Conservation (phyloP, 2,797 vertebrate species). For the Tragopan temminckii region DNA sequence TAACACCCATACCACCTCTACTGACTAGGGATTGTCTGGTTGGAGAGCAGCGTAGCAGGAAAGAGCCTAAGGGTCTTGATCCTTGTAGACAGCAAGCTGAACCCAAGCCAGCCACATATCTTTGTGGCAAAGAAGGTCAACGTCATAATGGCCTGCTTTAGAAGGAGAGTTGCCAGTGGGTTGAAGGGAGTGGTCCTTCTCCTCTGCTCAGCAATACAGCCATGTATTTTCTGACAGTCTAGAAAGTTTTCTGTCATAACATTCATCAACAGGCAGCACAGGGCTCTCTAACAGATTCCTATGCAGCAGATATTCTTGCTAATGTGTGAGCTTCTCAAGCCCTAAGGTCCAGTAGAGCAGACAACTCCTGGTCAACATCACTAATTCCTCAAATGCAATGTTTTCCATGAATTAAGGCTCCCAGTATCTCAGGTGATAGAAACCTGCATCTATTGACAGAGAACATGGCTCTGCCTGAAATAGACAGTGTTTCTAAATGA, state of each 20-base stretch:
- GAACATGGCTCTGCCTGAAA: neutral
- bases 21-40: neutral
- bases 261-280: neutral
- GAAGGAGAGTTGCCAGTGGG: neutral
- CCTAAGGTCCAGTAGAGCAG: neutral
- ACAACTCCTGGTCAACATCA: rapidly evolving
- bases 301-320: neutral
- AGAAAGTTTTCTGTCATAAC: neutral
- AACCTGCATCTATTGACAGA: neutral
- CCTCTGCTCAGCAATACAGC: neutral
- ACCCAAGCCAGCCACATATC: neutral
- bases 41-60: neutral
- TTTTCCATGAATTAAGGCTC: neutral
- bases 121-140: neutral
- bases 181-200: neutral
- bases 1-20: neutral
- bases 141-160: neutral
- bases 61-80: neutral
- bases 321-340: neutral
- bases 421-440: neutral
- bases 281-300: neutral
- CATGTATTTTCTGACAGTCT: rapidly evolving
- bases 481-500: neutral
- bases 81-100: neutral
- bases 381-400: neutral